These are phyloP conservation scores for Cotesia congregata DNA, from an alignment of 2,888 invertebrate genomes.

Conservation along the genomic window DNA sequence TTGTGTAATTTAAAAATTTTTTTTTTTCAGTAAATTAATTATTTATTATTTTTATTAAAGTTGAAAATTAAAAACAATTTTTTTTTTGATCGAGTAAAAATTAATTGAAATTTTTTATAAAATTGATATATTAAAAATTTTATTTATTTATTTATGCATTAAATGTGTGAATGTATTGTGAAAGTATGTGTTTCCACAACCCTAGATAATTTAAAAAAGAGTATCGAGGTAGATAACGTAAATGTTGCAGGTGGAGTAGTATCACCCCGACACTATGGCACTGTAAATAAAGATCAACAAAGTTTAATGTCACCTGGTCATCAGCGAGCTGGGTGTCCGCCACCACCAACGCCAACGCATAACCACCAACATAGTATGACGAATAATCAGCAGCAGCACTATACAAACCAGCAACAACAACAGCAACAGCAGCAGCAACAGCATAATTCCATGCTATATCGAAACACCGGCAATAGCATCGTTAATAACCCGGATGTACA, in stretches of 20 bases:
- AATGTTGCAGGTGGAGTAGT: conserved; percentile 75
- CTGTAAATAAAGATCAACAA: conserved; percentile 71
- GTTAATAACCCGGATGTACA: conserved; percentile 72
- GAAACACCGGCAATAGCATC: conserved; percentile 68
- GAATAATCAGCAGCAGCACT: conserved; percentile 60
- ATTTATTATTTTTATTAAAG: too few species aligned
- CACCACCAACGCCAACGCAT: conserved; percentile 65
- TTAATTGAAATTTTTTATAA: too few species aligned
- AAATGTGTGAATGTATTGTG: not conserved
- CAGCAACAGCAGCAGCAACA: conserved; percentile 53
- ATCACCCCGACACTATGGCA: conserved; percentile 74
- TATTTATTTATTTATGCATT: too few species aligned
- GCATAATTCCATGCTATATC: conserved; percentile 69
- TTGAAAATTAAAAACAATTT: too few species aligned
- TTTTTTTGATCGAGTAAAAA: too few species aligned
- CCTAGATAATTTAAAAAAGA: conserved; percentile 19
- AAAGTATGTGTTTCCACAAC: not conserved
- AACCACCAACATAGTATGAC: conserved; percentile 72
- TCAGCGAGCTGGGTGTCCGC: conserved; percentile 71
- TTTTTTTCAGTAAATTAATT: not conserved
- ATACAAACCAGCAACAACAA: conserved; percentile 57
- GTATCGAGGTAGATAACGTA: conserved; percentile 51
- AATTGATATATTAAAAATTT: too few species aligned
- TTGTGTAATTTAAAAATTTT: not conserved
- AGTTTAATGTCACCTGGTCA: conserved; percentile 73